Evolutionary conservation across 2,113 vertebrate genomes (phyloP).

Genomic region (Aegithalos caudatus): DNA sequence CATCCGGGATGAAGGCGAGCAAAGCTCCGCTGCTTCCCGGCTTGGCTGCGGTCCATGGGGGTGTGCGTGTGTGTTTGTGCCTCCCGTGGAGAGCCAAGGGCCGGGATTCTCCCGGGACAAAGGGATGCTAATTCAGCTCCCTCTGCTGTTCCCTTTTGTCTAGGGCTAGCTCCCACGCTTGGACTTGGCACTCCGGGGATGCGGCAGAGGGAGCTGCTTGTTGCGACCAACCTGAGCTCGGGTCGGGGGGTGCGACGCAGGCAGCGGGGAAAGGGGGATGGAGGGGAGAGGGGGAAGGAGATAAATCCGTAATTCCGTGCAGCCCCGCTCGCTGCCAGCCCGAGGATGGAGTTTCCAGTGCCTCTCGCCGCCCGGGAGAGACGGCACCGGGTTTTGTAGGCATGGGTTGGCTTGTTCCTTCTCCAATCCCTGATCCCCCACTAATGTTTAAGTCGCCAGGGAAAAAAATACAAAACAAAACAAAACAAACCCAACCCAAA

Average conservation of each 20-base stretch:
- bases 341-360: background rate
- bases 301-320: background rate
- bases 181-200: conserved; percentile 56
- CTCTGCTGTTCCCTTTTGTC: conserved; percentile 69
- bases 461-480: background rate
- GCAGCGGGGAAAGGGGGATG: conserved; percentile 21
- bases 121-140: conserved; percentile 72
- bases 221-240: conserved; percentile 21
- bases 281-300: background rate
- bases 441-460: background rate
- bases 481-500: background rate
- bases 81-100: background rate
- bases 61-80: conserved; percentile 5
- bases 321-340: background rate
- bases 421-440: background rate
- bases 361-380: background rate
- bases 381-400: conserved; percentile 7
- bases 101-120: conserved; percentile 59
- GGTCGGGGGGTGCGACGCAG: background rate
- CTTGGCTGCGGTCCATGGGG: too few relatives aligned
- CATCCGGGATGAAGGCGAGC: too few relatives aligned
- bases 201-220: conserved; percentile 63
- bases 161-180: conserved; percentile 62
- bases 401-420: background rate
- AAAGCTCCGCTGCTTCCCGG: too few relatives aligned